Evolutionary conservation across 2,888 invertebrate species (phyloP).

Genomic region (Epiperipatus broadwayi): DNA sequence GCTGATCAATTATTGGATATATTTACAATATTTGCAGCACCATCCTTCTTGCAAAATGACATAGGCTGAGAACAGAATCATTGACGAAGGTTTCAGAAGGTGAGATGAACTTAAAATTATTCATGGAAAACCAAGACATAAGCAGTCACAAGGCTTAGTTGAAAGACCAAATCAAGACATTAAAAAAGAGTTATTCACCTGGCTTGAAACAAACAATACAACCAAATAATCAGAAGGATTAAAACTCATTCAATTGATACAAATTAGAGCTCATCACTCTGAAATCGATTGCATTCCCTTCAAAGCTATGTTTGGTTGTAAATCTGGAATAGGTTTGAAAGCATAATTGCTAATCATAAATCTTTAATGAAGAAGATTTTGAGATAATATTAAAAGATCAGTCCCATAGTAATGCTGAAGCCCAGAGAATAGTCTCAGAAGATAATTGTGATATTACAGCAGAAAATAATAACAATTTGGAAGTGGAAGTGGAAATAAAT

Average conservation of each 20-base stretch:
- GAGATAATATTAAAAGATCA: slow-evolving; percentile 5
- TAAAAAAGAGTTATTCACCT: slow-evolving; percentile 16
- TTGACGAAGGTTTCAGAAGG: no score
- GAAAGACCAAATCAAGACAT: slow-evolving; percentile 14
- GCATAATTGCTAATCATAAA: slow-evolving; percentile 11
- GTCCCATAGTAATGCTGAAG: no score
- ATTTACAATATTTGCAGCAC: no score
- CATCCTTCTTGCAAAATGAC: no score
- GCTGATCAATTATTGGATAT: no score
- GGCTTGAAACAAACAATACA: slow-evolving; percentile 16
- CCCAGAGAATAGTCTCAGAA: no score
- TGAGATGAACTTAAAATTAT: slow-evolving; percentile 15
- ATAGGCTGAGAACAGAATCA: no score
- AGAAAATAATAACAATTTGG: no score
- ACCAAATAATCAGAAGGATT: slow-evolving; percentile 16
- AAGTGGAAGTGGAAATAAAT: no score
- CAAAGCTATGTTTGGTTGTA: slow-evolving; percentile 15
- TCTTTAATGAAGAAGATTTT: slow-evolving; percentile 8
- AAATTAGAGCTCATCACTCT: slow-evolving; percentile 15
- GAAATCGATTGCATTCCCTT: slow-evolving; percentile 14
- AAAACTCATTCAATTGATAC: slow-evolving; percentile 15
- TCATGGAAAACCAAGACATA: slow-evolving; percentile 14
- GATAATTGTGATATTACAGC: no score
- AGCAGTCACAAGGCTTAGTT: slow-evolving; percentile 14
- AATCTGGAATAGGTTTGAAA: slow-evolving; percentile 13